Percentiles rank a stretch among this genome's conserved stretches.
Evolutionary conservation across 2,888 invertebrate species (phyloP).

Genomic region (Phalera bucephala): DNA sequence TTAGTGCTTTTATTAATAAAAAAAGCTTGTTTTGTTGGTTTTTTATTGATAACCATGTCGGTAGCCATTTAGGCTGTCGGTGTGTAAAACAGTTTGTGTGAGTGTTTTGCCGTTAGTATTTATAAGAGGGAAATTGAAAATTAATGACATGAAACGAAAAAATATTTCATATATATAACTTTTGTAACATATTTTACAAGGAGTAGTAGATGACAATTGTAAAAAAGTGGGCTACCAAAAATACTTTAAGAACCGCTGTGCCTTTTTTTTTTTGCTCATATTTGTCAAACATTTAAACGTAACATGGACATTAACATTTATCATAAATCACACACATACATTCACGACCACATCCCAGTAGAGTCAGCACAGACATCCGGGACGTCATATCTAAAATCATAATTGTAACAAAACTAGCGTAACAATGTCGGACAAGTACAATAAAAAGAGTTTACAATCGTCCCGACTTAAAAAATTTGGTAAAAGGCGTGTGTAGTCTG

Average conservation of each 20-base stretch:
- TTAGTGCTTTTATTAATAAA: conserved; percentile 4
- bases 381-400: background rate
- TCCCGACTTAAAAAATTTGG: conserved; percentile 6
- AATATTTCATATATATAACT: too few species aligned
- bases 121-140: too few species aligned
- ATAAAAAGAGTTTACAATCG: conserved; percentile 1
- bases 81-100: conserved; percentile 4
- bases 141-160: too few species aligned
- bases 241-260: background rate
- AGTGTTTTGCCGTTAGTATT: conserved; percentile 4
- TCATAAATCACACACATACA: too few species aligned
- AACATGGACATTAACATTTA: background rate
- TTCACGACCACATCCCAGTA: too few species aligned
- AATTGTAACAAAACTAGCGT: background rate
- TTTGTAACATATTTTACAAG: too few species aligned
- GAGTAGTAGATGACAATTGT: too few species aligned
- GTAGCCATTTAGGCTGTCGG: conserved; percentile 14
- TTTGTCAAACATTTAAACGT: background rate
- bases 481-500: conserved; percentile 6
- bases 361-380: too few species aligned
- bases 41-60: conserved; percentile 11
- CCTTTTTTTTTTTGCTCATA: background rate
- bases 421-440: background rate
- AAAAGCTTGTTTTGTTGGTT: background rate
- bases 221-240: background rate